Evolutionary conservation across 2,113 vertebrate genomes (phyloP).

Genomic region (Puntigrus tetrazona): DNA sequence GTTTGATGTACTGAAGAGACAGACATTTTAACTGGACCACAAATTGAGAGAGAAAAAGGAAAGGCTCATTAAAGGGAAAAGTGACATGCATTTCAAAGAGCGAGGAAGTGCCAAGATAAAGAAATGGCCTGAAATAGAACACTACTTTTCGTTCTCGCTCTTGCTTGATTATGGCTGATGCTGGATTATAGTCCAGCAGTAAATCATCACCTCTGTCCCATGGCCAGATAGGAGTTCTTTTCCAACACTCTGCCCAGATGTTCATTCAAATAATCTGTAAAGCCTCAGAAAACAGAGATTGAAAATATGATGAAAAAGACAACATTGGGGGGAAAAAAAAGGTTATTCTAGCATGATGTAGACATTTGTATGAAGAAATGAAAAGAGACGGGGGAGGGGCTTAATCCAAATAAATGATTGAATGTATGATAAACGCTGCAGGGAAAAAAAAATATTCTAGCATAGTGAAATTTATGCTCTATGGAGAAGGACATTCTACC

Average conservation of each 20-base stretch:
- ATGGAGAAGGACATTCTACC: neutral
- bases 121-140: neutral
- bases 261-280: conserved; percentile 2
- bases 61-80: conserved; percentile 5
- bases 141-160: neutral
- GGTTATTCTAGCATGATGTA: neutral
- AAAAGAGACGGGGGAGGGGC: neutral
- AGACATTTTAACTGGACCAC: conserved; percentile 31
- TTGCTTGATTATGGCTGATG: neutral
- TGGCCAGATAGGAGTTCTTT: neutral
- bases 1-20: conserved; percentile 36
- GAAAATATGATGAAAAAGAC: neutral
- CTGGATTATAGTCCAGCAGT: neutral
- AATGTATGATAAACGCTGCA: neutral
- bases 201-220: conserved; percentile 3
- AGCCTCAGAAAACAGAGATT: neutral
- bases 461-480: neutral
- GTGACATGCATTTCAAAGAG: conserved; percentile 6
- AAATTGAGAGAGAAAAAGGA: conserved; percentile 16
- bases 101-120: conserved; percentile 1
- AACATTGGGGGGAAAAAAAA: neutral
- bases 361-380: neutral
- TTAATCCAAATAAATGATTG: neutral
- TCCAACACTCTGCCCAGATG: conserved; percentile 3
- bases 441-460: too few relatives aligned